Conservation (phyloP, 2,113 vertebrate species). For the Furnarius figulus region DNA sequence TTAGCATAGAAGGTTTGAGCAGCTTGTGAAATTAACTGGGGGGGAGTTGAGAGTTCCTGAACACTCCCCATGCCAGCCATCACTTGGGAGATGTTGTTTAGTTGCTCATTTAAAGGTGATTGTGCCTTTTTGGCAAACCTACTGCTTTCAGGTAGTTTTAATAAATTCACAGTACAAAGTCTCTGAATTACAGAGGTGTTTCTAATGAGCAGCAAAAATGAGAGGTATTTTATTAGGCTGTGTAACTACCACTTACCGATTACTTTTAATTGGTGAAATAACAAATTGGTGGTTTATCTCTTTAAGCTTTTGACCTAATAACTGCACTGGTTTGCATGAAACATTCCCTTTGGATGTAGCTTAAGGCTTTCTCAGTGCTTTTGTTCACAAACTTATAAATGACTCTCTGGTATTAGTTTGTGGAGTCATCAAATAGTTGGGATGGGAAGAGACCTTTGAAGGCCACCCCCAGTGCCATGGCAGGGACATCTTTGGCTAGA, state of each 20-base stretch:
- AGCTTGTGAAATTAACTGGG: background rate
- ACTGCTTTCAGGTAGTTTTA: background rate
- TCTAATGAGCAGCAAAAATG: background rate
- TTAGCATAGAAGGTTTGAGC: background rate
- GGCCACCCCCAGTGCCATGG: background rate
- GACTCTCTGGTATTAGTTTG: background rate
- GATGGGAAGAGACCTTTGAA: background rate
- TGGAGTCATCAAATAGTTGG: background rate
- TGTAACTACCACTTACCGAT: background rate
- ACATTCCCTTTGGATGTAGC: background rate
- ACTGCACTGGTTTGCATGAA: background rate
- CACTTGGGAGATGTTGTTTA: background rate
- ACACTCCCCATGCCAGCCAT: background rate
- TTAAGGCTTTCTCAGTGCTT: background rate
- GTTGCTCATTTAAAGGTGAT: background rate
- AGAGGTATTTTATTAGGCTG: background rate
- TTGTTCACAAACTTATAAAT: background rate
- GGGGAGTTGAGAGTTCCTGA: background rate
- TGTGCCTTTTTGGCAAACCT: background rate
- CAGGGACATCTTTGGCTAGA: background rate
- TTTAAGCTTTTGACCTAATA: conserved; percentile 24
- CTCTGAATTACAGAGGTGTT: background rate
- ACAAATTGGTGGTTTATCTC: conserved; percentile 13
- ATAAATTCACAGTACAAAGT: background rate
- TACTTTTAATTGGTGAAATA: conserved; percentile 45